Conservation (phyloP, 2,113 vertebrate genomes). For the Phaethornis superciliosus region DNA sequence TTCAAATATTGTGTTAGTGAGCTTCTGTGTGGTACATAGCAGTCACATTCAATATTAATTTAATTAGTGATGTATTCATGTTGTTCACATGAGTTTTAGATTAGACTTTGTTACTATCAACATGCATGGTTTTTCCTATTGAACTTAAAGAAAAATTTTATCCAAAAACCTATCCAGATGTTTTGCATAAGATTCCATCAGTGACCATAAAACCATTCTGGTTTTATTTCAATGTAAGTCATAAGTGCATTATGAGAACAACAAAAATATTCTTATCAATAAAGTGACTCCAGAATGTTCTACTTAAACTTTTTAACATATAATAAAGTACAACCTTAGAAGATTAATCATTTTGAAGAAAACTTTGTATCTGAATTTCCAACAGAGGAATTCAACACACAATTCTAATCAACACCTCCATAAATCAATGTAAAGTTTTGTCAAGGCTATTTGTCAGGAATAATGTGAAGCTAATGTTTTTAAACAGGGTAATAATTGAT, state of each 20-base stretch:
- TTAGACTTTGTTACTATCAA: neutral
- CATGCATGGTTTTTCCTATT: neutral
- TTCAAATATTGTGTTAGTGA: neutral
- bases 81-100: neutral
- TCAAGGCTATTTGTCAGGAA: neutral
- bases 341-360: neutral
- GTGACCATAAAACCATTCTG: neutral
- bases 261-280: neutral
- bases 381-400: neutral
- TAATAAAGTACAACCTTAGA: neutral
- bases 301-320: neutral
- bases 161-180: neutral
- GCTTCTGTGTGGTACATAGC: neutral
- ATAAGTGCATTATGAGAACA: neutral
- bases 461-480: neutral
- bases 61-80: neutral
- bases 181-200: neutral
- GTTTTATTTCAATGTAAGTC: neutral
- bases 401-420: neutral
- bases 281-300: accelerated
- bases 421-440: neutral
- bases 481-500: neutral
- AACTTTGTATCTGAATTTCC: neutral
- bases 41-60: neutral
- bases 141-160: neutral